Conservation (phyloP, 2,113 vertebrate species). For the Falco punctatus region DNA sequence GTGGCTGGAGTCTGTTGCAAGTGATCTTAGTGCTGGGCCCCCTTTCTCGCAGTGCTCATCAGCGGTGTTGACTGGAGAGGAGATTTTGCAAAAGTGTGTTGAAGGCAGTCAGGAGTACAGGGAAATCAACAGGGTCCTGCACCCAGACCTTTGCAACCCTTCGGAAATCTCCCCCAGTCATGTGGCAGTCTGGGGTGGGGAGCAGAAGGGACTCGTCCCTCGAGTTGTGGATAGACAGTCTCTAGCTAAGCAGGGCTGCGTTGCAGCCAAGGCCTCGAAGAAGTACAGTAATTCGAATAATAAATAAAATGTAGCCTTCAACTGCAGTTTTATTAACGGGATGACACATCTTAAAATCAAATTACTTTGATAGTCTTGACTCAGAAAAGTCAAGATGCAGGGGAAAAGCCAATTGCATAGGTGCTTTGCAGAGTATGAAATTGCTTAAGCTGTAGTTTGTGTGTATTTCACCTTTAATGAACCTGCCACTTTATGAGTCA, state of each 20-base stretch:
- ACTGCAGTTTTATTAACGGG: background rate
- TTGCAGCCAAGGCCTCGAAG: background rate
- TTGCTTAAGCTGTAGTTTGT: background rate
- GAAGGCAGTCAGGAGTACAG: background rate
- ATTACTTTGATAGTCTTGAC: background rate
- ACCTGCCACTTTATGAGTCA: constrained; percentile 30
- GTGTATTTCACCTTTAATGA: constrained; percentile 12
- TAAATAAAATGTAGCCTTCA: background rate
- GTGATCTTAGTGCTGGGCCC: background rate
- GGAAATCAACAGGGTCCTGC: background rate
- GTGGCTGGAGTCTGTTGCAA: background rate
- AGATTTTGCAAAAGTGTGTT: background rate
- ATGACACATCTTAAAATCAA: constrained; percentile 11
- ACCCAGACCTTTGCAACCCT: background rate
- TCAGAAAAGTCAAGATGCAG: background rate
- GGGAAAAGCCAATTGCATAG: background rate
- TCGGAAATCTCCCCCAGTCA: background rate
- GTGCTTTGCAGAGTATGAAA: background rate
- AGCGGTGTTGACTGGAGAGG: background rate
- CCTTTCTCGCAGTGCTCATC: background rate
- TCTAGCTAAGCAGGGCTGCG: background rate
- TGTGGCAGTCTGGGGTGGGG: background rate
- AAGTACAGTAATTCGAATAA: background rate
- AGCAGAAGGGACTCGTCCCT: background rate
- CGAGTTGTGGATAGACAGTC: background rate